Evolutionary conservation across 2,797 vertebrate species (phyloP).

Genomic region (Acipenser ruthenus): DNA sequence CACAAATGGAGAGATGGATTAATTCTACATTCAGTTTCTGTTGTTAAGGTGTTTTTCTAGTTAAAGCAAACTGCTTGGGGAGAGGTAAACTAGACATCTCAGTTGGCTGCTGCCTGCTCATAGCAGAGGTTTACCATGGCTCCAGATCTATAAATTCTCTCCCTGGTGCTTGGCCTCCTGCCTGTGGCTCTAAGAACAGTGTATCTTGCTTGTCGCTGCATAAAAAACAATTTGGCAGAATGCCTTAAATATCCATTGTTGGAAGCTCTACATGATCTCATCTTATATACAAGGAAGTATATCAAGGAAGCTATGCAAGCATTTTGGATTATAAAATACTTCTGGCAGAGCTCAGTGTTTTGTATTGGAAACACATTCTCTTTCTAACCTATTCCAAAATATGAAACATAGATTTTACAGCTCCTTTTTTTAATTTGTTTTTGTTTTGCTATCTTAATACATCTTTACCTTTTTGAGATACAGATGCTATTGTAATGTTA

Average conservation of each 20-base stretch:
- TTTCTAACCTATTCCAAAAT: constrained; percentile 5
- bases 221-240: not conserved
- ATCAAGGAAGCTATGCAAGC: constrained; percentile 2
- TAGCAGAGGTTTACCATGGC: not conserved
- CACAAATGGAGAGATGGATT: too few species aligned
- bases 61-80: too few species aligned
- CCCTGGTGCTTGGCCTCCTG: not conserved
- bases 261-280: not conserved
- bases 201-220: not conserved
- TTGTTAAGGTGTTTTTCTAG: too few species aligned
- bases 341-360: not conserved
- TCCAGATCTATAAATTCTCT: not conserved
- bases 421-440: not conserved
- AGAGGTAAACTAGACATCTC: too few species aligned
- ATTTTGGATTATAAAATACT: not conserved
- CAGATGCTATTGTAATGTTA: constrained; percentile 11
- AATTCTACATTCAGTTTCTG: too few species aligned
- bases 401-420: constrained; percentile 2
- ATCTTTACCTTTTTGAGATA: constrained; percentile 2
- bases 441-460: too few species aligned
- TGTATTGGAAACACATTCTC: not conserved
- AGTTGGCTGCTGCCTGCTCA: too few species aligned
- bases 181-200: not conserved
- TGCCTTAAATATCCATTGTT: not conserved
- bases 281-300: constrained; percentile 1